Base-by-base conservation (phyloP, 37 sponge, comb jelly and placozoan genomes). In the Cladorhizidae sp. region DNA sequence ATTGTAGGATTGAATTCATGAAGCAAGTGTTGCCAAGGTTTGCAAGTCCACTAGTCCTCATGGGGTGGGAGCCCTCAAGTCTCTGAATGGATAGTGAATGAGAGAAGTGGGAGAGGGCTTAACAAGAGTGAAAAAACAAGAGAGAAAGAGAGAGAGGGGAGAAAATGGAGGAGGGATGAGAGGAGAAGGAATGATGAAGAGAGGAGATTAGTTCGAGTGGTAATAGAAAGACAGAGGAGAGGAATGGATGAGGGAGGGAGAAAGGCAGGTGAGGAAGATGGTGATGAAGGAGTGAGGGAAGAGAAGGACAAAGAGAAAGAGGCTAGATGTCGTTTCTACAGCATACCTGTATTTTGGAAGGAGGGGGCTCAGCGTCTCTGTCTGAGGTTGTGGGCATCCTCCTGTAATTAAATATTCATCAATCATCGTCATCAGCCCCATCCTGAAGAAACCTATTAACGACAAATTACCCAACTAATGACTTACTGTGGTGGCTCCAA, bases 1-100 rank as follows among this genome's bases (percentile, higher is more conserved):
- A 92, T 37, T 92, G 93, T 12, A 92, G 78, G 50, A 92, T 83
- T 23, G 89, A 52, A 75, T 92, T 92, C 89, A 92, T 88, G 87
- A 88, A 92, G 39, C 93, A 92, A 28, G 93, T 92, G 59, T 92
- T 92, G 28, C 93, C 93, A 0, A 92, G 83, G 55, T 92, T 92
- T 25, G 37, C 68, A 23, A 92, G 77, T 23, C 93, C 93, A 29
- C 67, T 83, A 25, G 69, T 85, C 28, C 85, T 67, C 36, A 86
- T 74, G 20, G 83, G 75, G 12, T 28, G 5, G 5, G 5, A 12
- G 12, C 31, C 61, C 22, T 9, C 36, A 65, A 8, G 67, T 32
- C 31, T 65, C 67, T 65, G 25, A 7, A 61, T 20, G 17, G 49
- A 45, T 9, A 45, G 9, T 45, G 9, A 12, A 45, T 45, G 49